Evolutionary conservation across 2,113 vertebrate genomes (phyloP).

Genomic region (Rissa tridactyla): DNA sequence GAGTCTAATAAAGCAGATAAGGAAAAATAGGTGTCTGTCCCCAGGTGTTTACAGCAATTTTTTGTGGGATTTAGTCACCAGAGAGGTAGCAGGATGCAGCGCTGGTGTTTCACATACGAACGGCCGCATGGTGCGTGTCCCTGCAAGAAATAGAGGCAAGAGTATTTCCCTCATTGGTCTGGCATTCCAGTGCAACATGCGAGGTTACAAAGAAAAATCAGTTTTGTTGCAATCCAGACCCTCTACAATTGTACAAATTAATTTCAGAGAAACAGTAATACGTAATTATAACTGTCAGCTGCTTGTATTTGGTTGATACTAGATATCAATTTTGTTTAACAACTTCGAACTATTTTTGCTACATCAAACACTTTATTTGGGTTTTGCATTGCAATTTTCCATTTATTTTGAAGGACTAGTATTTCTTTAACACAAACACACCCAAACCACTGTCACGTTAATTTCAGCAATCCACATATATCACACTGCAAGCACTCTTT

Average conservation of each 20-base stretch:
- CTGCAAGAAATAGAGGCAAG: not conserved
- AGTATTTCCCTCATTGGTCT: not conserved
- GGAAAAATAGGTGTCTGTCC: not conserved
- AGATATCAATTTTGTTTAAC: not conserved
- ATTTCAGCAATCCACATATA: not conserved
- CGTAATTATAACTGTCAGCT: not conserved
- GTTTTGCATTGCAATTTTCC: not conserved
- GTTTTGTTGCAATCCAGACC: not conserved
- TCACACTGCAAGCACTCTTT: not conserved
- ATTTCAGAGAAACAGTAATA: not conserved
- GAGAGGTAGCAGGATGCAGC: not conserved
- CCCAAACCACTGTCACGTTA: not conserved
- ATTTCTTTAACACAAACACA: not conserved
- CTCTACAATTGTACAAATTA: not conserved
- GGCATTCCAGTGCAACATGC: not conserved
- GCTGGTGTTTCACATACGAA: fast-evolving
- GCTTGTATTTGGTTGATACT: not conserved
- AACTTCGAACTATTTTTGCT: not conserved
- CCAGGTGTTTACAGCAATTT: not conserved
- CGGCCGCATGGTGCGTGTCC: not conserved
- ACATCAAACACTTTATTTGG: not conserved
- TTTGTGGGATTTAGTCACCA: not conserved
- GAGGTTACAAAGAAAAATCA: not conserved
- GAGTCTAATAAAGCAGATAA: not conserved
- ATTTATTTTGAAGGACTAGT: not conserved